Conservation (phyloP, 2,888 invertebrate genomes). For the Erebia aethiops region DNA sequence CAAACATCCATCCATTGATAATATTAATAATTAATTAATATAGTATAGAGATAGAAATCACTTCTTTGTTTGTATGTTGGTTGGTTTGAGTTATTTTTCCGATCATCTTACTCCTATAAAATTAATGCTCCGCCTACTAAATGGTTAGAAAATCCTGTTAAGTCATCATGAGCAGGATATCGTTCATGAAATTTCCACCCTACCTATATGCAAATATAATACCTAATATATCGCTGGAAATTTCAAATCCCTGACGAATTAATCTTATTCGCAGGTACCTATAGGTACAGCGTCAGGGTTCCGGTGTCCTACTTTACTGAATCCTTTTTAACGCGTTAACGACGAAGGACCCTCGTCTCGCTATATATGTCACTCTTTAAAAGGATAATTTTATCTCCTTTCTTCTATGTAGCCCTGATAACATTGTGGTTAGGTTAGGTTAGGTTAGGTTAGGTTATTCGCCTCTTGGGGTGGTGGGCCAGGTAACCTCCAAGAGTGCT, state of each 20-base stretch:
- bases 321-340: slow-evolving; percentile 1
- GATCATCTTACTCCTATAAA: not conserved
- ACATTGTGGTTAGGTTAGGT: too few relatives aligned
- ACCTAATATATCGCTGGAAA: too few relatives aligned
- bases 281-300: not conserved
- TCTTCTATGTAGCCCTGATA: too few relatives aligned
- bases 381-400: not conserved
- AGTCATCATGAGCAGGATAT: not conserved
- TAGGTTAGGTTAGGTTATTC: too few relatives aligned
- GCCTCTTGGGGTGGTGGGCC: too few relatives aligned
- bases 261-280: slow-evolving; percentile 2
- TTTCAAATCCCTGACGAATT: not conserved
- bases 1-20: too few relatives aligned
- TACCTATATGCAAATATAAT: too few relatives aligned
- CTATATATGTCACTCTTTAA: not conserved
- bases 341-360: not conserved
- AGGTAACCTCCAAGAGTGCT: too few relatives aligned
- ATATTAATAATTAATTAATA: too few relatives aligned
- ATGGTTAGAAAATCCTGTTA: not conserved
- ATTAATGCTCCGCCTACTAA: not conserved
- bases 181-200: too few relatives aligned
- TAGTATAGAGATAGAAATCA: too few relatives aligned
- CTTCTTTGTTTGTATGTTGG: too few relatives aligned
- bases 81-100: not conserved
- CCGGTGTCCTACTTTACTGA: slow-evolving; percentile 2